Base-by-base conservation (phyloP, 2,888 invertebrate species). In the Limenitis camilla region DNA sequence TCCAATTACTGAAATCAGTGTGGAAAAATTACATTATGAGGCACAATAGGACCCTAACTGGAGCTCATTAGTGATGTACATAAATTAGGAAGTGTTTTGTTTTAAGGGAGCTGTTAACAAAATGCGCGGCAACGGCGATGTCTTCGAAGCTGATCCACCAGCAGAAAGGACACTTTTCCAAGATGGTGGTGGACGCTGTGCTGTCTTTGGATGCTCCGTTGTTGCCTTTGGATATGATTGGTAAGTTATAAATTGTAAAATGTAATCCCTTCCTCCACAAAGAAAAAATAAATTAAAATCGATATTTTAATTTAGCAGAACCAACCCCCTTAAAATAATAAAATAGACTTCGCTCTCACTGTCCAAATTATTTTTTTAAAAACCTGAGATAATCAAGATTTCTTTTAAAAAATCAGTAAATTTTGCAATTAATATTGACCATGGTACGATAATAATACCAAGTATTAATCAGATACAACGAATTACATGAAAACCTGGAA, bases 181-280 rank as follows among this genome's bases (percentile, higher is more conserved):
- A 93, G 75, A 97, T 99, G 93, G 98, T 98, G 5, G 99, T 99
- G 0, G 97, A 99, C 71, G 99, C 99, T 41, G 99, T 99, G 1
- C 89, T 96, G 65, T 90, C 92, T 10, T 81, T 99, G 55, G 99
- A 99, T 75, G 79, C 80, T 0, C 90, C 87, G 0, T 88, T 97
- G 11, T 82, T 99, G 61, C 98, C 99, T 0, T 81, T 99, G 39
- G 97, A 98, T 71, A 99, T 99, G 99, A 99, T 99, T 75, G 99
- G 86, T 86, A 19, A 72, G 78, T 60, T 32, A 8, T 44, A 8
- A 36, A n/a, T 19, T 28, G 38, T 27, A 38, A 35, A 31, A 5
- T 40, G 4, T 38, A 27, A 9, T 3, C 10, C n/a, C 10, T n/a
- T n/a, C n/a, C n/a, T n/a, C n/a, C n/a, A n/a, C n/a, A n/a, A n/a